Evolutionary conservation across 2,888 invertebrate genomes (phyloP).

Genomic region (Acanthopleura granulata): DNA sequence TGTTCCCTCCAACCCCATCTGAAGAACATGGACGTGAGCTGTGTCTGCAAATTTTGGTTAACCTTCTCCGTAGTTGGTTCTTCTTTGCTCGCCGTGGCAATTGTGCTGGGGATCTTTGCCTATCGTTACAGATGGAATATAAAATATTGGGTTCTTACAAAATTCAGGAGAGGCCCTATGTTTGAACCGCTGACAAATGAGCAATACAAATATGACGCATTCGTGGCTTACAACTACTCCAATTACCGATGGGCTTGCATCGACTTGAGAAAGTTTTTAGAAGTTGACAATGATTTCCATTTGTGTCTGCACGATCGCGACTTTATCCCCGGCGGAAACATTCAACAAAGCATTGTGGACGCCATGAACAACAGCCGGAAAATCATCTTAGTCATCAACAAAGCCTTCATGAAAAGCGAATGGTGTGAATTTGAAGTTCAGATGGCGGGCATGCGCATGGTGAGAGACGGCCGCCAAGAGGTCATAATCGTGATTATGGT

Average conservation of each 20-base stretch:
- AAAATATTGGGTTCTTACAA: constrained; percentile 10
- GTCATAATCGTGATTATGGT: background rate
- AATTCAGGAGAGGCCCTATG: background rate
- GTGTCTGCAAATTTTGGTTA: background rate
- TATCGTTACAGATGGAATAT: background rate
- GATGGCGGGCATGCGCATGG: constrained; percentile 18
- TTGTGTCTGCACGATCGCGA: background rate
- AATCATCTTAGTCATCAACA: background rate
- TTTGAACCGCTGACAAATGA: background rate
- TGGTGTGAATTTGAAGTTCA: constrained; percentile 18
- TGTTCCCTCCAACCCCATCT: too few relatives aligned
- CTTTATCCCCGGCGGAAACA: background rate
- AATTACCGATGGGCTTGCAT: background rate
- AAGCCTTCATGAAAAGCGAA: background rate
- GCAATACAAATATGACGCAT: background rate
- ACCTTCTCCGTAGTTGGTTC: background rate
- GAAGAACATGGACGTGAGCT: background rate
- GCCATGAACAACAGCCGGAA: background rate
- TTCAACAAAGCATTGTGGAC: background rate
- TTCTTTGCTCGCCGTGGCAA: background rate
- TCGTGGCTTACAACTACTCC: background rate
- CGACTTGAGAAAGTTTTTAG: background rate
- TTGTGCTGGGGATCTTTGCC: background rate
- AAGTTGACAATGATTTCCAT: background rate
- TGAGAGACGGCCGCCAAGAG: background rate